Evolutionary conservation across 1,140 invertebrate species (phyloP).

Genomic region (Plodia interpunctella): DNA sequence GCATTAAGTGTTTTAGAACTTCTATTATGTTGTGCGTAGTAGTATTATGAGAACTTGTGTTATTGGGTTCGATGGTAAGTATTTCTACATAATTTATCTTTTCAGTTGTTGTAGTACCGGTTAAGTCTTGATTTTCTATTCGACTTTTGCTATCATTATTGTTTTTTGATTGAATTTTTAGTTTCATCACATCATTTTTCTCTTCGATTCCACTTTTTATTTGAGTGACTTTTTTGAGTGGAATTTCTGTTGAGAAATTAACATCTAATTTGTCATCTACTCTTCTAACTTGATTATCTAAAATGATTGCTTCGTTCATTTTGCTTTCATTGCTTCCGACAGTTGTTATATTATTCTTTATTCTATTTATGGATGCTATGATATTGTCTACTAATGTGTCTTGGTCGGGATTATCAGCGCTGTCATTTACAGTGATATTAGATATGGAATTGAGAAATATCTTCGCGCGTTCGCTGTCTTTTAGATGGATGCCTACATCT

Average conservation of each 20-base stretch:
- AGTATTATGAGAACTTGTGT: constrained; percentile 38
- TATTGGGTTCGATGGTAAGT: constrained; percentile 62
- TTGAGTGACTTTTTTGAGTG: constrained; percentile 28
- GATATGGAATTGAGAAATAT: constrained; percentile 46
- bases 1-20: constrained; percentile 64
- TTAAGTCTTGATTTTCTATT: constrained; percentile 21
- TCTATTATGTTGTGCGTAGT: constrained; percentile 57
- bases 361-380: constrained; percentile 65
- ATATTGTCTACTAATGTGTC: constrained; percentile 62
- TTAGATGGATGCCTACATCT: constrained; percentile 22
- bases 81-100: constrained; percentile 55
- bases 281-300: constrained; percentile 34
- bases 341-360: constrained; percentile 55
- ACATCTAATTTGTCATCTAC: constrained; percentile 17
- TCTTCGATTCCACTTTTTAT: constrained; percentile 62
- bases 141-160: constrained; percentile 22
- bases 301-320: constrained; percentile 59
- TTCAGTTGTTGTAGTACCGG: constrained; percentile 26
- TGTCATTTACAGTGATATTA: constrained; percentile 38
- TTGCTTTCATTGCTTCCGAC: constrained; percentile 30
- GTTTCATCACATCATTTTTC: constrained; percentile 35
- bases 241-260: constrained; percentile 8
- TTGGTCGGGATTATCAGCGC: constrained; percentile 41
- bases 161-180: constrained; percentile 21
- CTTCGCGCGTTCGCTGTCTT: constrained; percentile 44